Percentiles rank a stretch among this genome's conserved stretches.
Evolutionary conservation across 2,797 vertebrate species (phyloP).

Genomic region (Trematomus bernacchii): DNA sequence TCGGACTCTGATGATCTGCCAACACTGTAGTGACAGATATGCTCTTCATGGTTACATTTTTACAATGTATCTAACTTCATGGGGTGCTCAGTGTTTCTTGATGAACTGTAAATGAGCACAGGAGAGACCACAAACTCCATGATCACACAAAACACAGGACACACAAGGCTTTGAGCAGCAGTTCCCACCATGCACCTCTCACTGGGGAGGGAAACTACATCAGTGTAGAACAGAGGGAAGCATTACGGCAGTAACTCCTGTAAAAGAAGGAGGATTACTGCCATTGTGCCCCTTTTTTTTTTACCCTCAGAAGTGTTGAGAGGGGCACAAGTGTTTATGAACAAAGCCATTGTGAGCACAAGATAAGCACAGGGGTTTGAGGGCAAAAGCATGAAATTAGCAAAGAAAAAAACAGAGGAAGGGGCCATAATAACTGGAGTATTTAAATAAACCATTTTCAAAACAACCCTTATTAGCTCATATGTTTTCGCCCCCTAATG

Average conservation of each 20-base stretch:
- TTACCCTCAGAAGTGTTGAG: conserved; percentile 8
- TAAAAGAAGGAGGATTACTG: conserved; percentile 5
- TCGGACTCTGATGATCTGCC: conserved; percentile 18
- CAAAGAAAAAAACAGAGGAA: conserved; percentile 40
- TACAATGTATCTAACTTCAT: conserved; percentile 51
- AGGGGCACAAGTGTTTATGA: conserved; percentile 45
- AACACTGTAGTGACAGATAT: conserved; percentile 37
- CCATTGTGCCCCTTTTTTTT: background rate
- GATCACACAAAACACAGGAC: conserved; percentile 36
- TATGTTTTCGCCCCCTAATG: background rate
- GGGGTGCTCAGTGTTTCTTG: conserved; percentile 15
- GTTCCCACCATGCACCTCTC: conserved; percentile 42
- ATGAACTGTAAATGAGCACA: conserved; percentile 33
- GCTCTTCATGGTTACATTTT: conserved; percentile 43
- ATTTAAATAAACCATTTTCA: conserved; percentile 36
- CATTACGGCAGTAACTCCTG: conserved; percentile 16
- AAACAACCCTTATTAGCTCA: conserved; percentile 23
- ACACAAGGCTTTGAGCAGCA: conserved; percentile 37
- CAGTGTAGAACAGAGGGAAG: conserved; percentile 12
- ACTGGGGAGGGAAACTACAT: conserved; percentile 7
- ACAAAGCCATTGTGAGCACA: conserved; percentile 32
- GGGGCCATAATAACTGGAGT: conserved; percentile 22
- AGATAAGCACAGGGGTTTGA: conserved; percentile 20
- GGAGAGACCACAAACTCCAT: conserved; percentile 12
- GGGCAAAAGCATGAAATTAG: conserved; percentile 60